Conservation (phyloP, 2,797 vertebrate genomes). For the Geotrypetes seraphini region DNA sequence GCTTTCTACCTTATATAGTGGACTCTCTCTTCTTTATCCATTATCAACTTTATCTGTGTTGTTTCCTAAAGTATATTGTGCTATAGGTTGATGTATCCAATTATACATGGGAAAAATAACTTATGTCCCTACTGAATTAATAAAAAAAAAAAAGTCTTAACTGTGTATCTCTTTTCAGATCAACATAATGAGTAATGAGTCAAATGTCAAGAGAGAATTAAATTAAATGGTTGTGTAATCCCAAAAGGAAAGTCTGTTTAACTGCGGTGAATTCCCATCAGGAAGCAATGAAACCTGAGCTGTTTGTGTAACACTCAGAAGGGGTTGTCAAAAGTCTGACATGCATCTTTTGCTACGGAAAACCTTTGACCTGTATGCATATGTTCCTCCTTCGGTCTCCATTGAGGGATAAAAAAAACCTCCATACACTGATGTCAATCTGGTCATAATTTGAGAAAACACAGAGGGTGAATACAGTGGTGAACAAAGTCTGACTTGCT, state of each 20-base stretch:
- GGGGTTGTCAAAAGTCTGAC: constrained; percentile 16
- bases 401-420: constrained; percentile 91
- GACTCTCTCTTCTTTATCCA: too few relatives aligned
- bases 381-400: constrained; percentile 85
- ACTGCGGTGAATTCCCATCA: constrained; percentile 10
- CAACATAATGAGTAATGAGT: constrained; percentile 9
- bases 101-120: too few relatives aligned
- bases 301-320: constrained; percentile 5
- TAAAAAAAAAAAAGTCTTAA: constrained; percentile 4
- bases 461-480: constrained; percentile 96
- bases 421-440: constrained; percentile 81
- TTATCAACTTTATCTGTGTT: too few relatives aligned
- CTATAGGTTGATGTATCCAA: too few relatives aligned
- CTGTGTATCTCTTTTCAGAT: constrained; percentile 16
- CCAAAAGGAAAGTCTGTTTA: constrained; percentile 4
- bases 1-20: too few relatives aligned
- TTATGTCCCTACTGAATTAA: too few relatives aligned
- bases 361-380: constrained; percentile 92
- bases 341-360: constrained; percentile 90
- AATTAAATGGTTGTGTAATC: constrained; percentile 11
- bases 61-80: neutral
- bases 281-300: constrained; percentile 13
- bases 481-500: constrained; percentile 42
- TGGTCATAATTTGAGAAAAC: constrained; percentile 95
- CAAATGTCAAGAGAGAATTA: constrained; percentile 15